Evolutionary conservation across 2,888 invertebrate genomes (phyloP), one percentile per base, ranked within the genome.

Genomic region (Sepioteuthis lessoniana): DNA sequence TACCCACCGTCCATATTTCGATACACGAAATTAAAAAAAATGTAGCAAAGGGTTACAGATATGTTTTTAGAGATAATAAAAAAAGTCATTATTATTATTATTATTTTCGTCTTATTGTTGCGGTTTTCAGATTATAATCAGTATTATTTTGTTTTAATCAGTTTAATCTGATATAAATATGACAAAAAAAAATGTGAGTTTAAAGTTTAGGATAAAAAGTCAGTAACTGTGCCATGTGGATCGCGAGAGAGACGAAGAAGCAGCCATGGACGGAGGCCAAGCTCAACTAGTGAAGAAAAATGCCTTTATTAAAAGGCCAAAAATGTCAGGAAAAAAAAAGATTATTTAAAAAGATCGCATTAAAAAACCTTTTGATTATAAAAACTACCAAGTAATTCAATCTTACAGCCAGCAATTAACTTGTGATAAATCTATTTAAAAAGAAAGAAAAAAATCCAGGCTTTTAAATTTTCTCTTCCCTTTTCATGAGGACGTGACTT

Each of bases 221-320:
- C 95, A 95, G 94, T 90, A 55, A 93, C 93, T 93, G 42, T 92
- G 92, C 55, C 55, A 93, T 91, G 90, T 31, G 94, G 94, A 94
- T 90, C 90, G 94, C 93, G 93, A 90, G n/a, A 90, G 46, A 50
- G 50, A 38, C 50, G 91, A 42, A 5, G 21, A 91, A 50, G 16
- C 50, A 35, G 31, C 91, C 38, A 47, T 60, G n/a, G 46, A 93
- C 21, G 47, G 35, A 47, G 25, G 31, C 42, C 28, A 50, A 50
- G 38, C 25, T 50, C 50, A 92, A 38, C 92, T 91, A 35, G 35
- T 90, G 46, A 35, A 38, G 90, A 76, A 42, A 31, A 47, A 10
- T 28, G 13, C 28, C 46, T 25, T 93, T 55, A n/a, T n/a, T 50
- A 2, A 19, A 19, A 19, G 16, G 16, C 21, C 8, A 1, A 19